Conservation (phyloP, 2,113 vertebrate genomes). For the Melanerpes aurifrons region DNA sequence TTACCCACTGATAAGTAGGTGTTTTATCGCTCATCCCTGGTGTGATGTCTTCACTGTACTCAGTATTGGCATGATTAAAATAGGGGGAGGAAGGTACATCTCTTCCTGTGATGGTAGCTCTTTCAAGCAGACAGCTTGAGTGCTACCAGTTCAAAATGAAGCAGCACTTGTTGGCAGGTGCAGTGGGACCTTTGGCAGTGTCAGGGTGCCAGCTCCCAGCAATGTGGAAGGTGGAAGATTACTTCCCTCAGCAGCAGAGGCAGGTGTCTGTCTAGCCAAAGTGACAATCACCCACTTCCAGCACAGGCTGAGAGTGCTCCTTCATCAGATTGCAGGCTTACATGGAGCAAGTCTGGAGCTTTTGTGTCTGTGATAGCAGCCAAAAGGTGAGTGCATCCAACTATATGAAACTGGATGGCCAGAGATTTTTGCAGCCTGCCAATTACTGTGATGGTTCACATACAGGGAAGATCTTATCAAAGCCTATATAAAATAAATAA, state of each 20-base stretch:
- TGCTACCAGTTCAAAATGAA: not conserved
- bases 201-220: not conserved
- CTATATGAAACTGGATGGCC: not conserved
- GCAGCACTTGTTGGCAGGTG: rapidly evolving
- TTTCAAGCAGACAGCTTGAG: not conserved
- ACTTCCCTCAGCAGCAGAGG: not conserved
- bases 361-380: not conserved
- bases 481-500: not conserved
- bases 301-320: too few species aligned
- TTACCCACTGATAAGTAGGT: too few species aligned
- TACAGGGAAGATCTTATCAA: not conserved
- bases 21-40: rapidly evolving
- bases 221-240: not conserved
- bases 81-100: not conserved
- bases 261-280: not conserved
- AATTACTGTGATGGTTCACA: not conserved
- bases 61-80: rapidly evolving
- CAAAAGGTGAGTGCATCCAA: not conserved
- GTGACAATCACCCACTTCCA: too few species aligned
- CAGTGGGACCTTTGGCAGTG: not conserved
- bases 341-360: not conserved
- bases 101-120: not conserved
- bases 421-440: not conserved
- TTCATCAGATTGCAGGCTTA: not conserved
- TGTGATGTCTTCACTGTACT: rapidly evolving